Evolutionary conservation across 2,797 vertebrate genomes (phyloP).

Genomic region (Danio tinwini): DNA sequence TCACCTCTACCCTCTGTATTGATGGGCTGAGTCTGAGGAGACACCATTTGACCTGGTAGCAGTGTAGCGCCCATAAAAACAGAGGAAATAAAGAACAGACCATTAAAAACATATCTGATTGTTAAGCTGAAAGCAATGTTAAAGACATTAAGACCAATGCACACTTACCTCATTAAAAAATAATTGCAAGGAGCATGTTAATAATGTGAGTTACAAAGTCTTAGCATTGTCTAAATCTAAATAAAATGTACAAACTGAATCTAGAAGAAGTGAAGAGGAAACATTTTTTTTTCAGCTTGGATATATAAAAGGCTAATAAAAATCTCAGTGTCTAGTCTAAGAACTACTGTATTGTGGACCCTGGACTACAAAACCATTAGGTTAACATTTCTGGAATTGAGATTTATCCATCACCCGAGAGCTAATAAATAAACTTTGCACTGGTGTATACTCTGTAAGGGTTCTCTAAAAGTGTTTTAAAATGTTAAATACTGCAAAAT

Average conservation of each 20-base stretch:
- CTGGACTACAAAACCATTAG: too few species aligned
- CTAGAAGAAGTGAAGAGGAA: neutral
- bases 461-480: neutral
- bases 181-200: neutral
- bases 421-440: neutral
- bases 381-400: too few species aligned
- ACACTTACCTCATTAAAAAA: neutral
- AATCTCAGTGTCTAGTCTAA: neutral
- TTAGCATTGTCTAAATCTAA: neutral
- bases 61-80: constrained; percentile 30
- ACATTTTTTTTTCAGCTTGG: neutral
- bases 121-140: neutral
- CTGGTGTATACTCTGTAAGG: too few species aligned
- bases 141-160: neutral
- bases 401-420: too few species aligned
- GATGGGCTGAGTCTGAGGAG: constrained; percentile 89
- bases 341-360: neutral
- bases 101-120: neutral
- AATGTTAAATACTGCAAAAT: too few species aligned
- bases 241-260: neutral
- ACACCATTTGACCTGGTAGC: constrained; percentile 90
- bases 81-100: neutral
- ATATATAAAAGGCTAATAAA: neutral
- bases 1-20: constrained; percentile 89
- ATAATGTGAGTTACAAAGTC: neutral